A percentile compares a stretch with the other conserved stretches of the same genome.
phyloP scores from a whole-genome alignment of 1,140 invertebrate species.

The Drosophila bocqueti region DNA sequence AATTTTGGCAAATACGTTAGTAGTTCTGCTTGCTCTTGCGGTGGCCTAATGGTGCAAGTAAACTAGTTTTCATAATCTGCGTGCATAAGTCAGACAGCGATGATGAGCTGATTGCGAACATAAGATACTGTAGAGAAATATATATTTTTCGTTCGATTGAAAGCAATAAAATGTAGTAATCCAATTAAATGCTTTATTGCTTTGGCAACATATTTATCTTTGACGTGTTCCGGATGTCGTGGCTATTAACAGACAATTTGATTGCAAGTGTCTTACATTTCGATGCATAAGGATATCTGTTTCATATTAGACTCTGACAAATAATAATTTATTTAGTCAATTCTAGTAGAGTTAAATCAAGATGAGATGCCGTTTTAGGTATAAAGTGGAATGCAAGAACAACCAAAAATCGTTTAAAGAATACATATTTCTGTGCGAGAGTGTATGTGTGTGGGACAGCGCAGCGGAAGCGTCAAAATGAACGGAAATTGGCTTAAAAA shows the following conservation, averaged over 20 bases:
- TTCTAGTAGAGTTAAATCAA: neutral
- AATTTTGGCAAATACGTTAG: neutral
- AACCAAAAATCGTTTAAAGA: constrained; percentile 27
- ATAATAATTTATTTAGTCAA: constrained; percentile 17
- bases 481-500: constrained; percentile 84
- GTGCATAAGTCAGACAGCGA: neutral
- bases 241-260: constrained; percentile 23
- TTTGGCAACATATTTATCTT: constrained; percentile 29
- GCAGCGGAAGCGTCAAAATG: constrained; percentile 80
- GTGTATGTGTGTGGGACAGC: constrained; percentile 15
- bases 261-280: constrained; percentile 15
- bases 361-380: constrained; percentile 13
- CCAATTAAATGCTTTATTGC: constrained; percentile 29
- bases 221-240: constrained; percentile 3
- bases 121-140: neutral
- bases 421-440: constrained; percentile 17
- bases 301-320: constrained; percentile 7
- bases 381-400: constrained; percentile 1
- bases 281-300: neutral
- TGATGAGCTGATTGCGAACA: constrained; percentile 3
- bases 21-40: constrained; percentile 6
- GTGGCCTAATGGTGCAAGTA: neutral
- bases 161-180: constrained; percentile 11
- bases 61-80: constrained; percentile 23
- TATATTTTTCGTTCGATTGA: constrained; percentile 2